Conservation (phyloP, 2,797 vertebrate species). For the Halcyon leucocephala region DNA sequence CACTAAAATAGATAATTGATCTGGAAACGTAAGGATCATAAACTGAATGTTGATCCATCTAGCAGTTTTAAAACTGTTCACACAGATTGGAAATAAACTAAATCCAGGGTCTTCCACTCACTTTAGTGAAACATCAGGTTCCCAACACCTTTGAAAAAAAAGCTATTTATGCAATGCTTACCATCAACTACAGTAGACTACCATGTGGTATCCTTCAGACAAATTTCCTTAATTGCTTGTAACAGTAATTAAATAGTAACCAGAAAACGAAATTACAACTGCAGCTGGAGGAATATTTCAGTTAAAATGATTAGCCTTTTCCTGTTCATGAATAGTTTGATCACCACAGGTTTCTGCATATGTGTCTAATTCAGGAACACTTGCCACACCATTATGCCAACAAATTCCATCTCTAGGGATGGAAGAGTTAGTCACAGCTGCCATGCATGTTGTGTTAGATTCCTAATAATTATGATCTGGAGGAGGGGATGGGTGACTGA, state of each 20-base stretch:
- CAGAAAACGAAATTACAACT: conserved; percentile 44
- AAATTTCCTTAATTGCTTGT: conserved; percentile 29
- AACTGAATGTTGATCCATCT: neutral
- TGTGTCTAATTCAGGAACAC: neutral
- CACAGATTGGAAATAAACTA: neutral
- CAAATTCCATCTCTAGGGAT: neutral
- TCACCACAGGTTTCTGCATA: neutral
- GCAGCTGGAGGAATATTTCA: conserved; percentile 8
- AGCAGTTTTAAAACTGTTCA: neutral
- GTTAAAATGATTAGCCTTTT: conserved; percentile 42
- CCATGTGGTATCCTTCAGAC: conserved; percentile 10
- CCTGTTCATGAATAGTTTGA: conserved; percentile 22
- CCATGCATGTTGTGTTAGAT: neutral
- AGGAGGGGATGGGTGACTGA: fast-evolving
- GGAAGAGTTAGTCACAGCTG: neutral
- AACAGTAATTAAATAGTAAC: conserved; percentile 55
- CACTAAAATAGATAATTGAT: neutral
- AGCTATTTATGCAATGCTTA: neutral
- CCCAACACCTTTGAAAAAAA: neutral
- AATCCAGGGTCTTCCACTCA: neutral
- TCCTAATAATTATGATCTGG: neutral
- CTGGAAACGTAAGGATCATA: neutral
- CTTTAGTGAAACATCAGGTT: neutral
- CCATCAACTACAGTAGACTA: neutral
- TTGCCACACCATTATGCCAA: neutral